Evolutionary conservation across 2,888 invertebrate genomes (phyloP).

Genomic region (Amphimallon solstitiale): DNA sequence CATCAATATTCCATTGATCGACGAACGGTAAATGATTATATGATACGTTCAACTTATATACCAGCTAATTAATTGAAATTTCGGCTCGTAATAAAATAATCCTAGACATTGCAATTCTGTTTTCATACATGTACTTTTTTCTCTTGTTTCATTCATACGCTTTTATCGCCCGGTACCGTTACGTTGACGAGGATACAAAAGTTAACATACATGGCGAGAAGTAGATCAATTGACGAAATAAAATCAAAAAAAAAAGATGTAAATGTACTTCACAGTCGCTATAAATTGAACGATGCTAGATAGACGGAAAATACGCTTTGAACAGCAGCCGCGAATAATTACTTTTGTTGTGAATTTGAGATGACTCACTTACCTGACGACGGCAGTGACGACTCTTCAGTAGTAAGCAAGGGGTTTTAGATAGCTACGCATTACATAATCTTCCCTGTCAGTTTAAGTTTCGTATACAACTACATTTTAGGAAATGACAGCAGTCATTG

Average conservation of each 20-base stretch:
- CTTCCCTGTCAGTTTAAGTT: no score
- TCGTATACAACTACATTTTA: no score
- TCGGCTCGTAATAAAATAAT: slow-evolving; percentile 9
- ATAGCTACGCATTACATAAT: no score
- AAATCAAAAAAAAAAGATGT: not conserved
- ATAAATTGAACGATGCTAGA: no score
- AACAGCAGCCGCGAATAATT: no score
- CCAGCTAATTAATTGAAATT: slow-evolving; percentile 27
- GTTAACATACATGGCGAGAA: not conserved
- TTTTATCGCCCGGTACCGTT: slow-evolving; percentile 12
- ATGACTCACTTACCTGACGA: no score
- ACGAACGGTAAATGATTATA: slow-evolving; percentile 27
- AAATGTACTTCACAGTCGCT: no score
- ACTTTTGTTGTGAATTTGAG: no score
- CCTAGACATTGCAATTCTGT: not conserved
- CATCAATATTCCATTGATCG: slow-evolving; percentile 24
- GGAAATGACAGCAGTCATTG: no score
- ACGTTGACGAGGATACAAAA: slow-evolving; percentile 1
- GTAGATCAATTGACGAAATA: slow-evolving; percentile 14
- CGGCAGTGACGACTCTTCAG: no score
- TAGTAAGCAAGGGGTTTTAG: no score
- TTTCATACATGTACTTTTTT: not conserved
- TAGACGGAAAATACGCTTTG: no score
- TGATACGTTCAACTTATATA: slow-evolving; percentile 12
- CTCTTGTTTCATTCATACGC: slow-evolving; percentile 8